Base-by-base conservation (phyloP, 1,140 invertebrate genomes). In the Mesaphorura yosii region DNA sequence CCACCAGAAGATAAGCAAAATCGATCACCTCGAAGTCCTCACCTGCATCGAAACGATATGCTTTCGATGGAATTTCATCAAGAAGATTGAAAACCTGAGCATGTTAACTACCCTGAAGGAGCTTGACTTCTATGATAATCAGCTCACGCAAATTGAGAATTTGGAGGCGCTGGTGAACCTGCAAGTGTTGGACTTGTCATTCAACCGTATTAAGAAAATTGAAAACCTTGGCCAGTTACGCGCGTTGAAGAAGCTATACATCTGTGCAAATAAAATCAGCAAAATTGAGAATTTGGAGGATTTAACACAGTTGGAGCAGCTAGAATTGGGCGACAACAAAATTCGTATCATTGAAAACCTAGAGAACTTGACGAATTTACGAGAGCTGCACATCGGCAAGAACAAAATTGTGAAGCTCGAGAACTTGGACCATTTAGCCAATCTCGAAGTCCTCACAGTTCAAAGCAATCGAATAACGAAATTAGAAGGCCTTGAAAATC, bases 51-150 rank as follows among this genome's bases (percentile, higher is more conserved):
- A 93, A 72, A 81, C 78, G 63, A 69, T 93, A 28, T 91, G 82
- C 66, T 74, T 96, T 22, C 78, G 91, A 40, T 94, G 93, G 84
- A 98, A 98, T 73, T 73, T 93, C 1, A 89, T 97, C 12, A 94
- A 86, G 63, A 89, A 87, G 66, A 95, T 98, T 66, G 88, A 93
- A 68, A 90, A 91, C 69, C 67, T 94, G 20, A 67, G 79, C 51
- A 81, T 74, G 1, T 68, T 92, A 6, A 76, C 72, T 2, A 87
- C 79, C 19, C 71, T 96, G 0, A 75, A 76, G 41, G 90, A 96
- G 66, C 68, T 98, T 47, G 94, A 98, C 64, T 73, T 98, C 1
- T 94, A 97, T 69, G 95, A 98, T 70, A 99, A 97, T 73, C 90
- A 93, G 72, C 88, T 96, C 41, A 81, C 79, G 1, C 74, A 77